Percentiles rank a stretch among this genome's conserved stretches.
These are phyloP conservation scores for Heliconius eleuchia DNA, from an alignment of 1,140 invertebrate species.

Conservation along the genomic window DNA sequence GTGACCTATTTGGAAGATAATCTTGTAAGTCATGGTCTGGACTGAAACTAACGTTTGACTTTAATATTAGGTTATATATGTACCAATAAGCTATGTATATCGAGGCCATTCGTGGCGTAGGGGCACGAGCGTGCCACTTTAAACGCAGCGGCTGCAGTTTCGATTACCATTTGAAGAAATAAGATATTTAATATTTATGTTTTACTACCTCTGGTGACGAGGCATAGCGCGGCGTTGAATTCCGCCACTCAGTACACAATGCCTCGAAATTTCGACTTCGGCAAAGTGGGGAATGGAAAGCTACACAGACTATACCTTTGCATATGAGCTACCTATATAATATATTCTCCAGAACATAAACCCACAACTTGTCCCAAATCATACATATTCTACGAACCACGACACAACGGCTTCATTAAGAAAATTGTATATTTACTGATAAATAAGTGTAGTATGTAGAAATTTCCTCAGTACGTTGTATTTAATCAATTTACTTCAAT, in stretches of 20 bases:
- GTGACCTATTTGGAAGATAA: conserved; percentile 10
- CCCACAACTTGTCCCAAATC: not conserved
- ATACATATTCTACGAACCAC: not conserved
- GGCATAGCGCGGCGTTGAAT: no score
- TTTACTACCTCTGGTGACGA: no score
- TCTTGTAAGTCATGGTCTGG: not conserved
- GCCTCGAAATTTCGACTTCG: no score
- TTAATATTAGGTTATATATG: not conserved
- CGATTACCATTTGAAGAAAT: not conserved
- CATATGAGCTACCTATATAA: no score
- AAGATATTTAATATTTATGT: no score
- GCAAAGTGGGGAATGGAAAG: no score
- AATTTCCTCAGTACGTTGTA: not conserved
- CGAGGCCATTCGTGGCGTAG: no score
- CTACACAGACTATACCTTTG: no score
- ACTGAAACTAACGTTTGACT: not conserved
- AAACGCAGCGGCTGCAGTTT: no score
- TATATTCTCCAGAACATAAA: not conserved
- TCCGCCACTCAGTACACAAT: no score
- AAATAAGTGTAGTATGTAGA: conserved; percentile 1
- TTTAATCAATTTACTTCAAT: conserved; percentile 11
- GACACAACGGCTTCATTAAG: not conserved
- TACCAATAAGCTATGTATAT: not conserved
- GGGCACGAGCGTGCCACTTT: no score
- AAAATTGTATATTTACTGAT: not conserved